Conservation (phyloP, 2,888 invertebrate genomes). For the Asteroscopus sphinx region DNA sequence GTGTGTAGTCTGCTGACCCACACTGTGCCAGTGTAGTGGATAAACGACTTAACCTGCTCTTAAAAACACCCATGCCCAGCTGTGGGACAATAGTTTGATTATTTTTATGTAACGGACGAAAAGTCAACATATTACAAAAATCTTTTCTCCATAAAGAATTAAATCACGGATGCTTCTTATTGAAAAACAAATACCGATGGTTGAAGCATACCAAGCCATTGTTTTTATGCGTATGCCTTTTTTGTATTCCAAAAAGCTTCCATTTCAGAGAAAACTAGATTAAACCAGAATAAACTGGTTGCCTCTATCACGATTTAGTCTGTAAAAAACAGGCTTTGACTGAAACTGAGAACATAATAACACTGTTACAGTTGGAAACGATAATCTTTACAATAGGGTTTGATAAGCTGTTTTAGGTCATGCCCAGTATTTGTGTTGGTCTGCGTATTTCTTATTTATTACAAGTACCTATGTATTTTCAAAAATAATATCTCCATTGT, state of each 20-base stretch:
- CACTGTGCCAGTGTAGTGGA: too few relatives aligned
- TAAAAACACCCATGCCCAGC: too few relatives aligned
- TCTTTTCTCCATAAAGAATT: background rate
- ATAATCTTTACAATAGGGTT: background rate
- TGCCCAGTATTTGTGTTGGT: background rate
- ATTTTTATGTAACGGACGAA: background rate
- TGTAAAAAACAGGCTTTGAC: constrained; percentile 4
- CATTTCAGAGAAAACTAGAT: constrained; percentile 19
- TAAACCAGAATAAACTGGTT: constrained; percentile 8
- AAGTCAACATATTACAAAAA: background rate
- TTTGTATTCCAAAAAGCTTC: constrained; percentile 20
- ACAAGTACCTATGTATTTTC: too few relatives aligned
- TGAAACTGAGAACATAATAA: background rate
- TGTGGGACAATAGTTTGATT: too few relatives aligned
- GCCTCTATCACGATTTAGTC: background rate
- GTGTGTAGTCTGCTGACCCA: too few relatives aligned
- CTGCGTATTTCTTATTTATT: too few relatives aligned
- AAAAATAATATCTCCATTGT: too few relatives aligned
- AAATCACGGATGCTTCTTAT: too few relatives aligned
- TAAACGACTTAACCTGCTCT: too few relatives aligned
- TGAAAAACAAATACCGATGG: constrained; percentile 5
- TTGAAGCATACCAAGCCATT: background rate
- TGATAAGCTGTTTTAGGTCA: background rate
- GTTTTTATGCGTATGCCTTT: constrained; percentile 15
- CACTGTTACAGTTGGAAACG: constrained; percentile 1